These are phyloP conservation scores for Drosophila mojavensis DNA, from an alignment of 1,140 invertebrate species.

Conservation along the genomic window DNA sequence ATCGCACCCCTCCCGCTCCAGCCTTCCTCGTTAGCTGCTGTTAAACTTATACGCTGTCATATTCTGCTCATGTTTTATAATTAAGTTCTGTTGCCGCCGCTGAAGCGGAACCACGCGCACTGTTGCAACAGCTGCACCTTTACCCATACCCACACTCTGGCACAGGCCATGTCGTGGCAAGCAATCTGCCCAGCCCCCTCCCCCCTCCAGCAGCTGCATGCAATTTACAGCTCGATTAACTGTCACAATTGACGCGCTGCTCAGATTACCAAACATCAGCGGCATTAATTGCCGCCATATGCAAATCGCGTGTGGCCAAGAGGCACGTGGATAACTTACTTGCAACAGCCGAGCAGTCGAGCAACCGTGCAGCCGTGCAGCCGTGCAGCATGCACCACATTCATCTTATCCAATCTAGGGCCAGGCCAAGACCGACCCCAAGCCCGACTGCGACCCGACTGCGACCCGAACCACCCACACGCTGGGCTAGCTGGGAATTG, in stretches of 20 bases:
- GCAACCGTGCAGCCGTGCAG: too few species aligned
- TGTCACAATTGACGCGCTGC: slow-evolving; percentile 61
- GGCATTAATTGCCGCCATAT: slow-evolving; percentile 46
- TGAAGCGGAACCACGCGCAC: slow-evolving; percentile 54
- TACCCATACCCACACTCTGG: not conserved
- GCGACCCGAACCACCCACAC: not conserved
- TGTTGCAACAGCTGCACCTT: slow-evolving; percentile 21
- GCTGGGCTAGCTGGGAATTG: slow-evolving; percentile 1
- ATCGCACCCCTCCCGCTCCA: not conserved
- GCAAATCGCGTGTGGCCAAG: slow-evolving; percentile 31
- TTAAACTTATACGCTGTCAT: slow-evolving; percentile 42
- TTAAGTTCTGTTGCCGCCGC: slow-evolving; percentile 71
- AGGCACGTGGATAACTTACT: slow-evolving; percentile 2
- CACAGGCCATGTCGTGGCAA: not conserved
- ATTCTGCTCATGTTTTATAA: slow-evolving; percentile 63
- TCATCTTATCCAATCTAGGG: slow-evolving; percentile 23
- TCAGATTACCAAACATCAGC: slow-evolving; percentile 54
- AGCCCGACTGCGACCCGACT: not conserved
- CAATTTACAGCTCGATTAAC: slow-evolving; percentile 80
- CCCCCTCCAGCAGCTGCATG: not conserved
- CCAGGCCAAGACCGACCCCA: not conserved
- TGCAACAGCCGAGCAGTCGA: not conserved
- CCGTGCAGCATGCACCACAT: slow-evolving; percentile 1
- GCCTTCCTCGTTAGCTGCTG: not conserved
- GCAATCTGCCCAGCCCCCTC: not conserved